Conservation (phyloP, 2,888 invertebrate genomes). For the Coecobrya sp. region DNA sequence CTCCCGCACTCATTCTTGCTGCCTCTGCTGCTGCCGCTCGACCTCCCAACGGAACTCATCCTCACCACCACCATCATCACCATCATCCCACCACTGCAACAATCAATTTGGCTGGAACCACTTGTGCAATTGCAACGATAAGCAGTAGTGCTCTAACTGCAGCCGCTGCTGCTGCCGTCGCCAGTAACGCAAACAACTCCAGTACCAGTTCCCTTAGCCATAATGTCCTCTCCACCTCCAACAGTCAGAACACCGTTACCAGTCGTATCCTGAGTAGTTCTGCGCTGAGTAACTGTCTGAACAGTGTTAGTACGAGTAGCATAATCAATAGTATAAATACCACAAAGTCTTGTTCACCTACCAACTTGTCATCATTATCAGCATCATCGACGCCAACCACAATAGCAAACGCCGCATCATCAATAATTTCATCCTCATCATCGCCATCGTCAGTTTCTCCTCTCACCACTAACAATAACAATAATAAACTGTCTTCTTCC, state of each 20-base stretch:
- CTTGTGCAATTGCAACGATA: conserved; percentile 73
- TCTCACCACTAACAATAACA: conserved; percentile 68
- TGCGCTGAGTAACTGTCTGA: conserved; percentile 70
- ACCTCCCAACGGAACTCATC: conserved; percentile 67
- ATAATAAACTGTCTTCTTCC: conserved; percentile 75
- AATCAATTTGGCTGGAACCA: conserved; percentile 72
- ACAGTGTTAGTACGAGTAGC: conserved; percentile 74
- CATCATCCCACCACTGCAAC: conserved; percentile 61
- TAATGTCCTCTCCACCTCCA: conserved; percentile 28
- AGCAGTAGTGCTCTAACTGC: conserved; percentile 76
- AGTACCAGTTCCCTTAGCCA: conserved; percentile 59
- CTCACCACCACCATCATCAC: conserved; percentile 52
- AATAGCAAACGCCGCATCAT: conserved; percentile 26
- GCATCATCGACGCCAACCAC: conserved; percentile 50
- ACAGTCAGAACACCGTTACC: conserved; percentile 38
- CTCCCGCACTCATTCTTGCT: conserved; percentile 85
- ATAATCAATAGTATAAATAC: conserved; percentile 77
- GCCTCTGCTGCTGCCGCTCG: conserved; percentile 75
- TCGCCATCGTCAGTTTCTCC: conserved; percentile 39
- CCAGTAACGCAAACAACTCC: conserved; percentile 58
- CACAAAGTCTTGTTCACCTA: conserved; percentile 75
- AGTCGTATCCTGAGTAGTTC: conserved; percentile 66
- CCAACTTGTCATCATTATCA: conserved; percentile 42
- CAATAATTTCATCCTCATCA: conserved; percentile 51
- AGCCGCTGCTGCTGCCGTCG: conserved; percentile 58